Evolutionary conservation across 1,140 invertebrate genomes (phyloP).

Genomic region (Diuraphis noxia): DNA sequence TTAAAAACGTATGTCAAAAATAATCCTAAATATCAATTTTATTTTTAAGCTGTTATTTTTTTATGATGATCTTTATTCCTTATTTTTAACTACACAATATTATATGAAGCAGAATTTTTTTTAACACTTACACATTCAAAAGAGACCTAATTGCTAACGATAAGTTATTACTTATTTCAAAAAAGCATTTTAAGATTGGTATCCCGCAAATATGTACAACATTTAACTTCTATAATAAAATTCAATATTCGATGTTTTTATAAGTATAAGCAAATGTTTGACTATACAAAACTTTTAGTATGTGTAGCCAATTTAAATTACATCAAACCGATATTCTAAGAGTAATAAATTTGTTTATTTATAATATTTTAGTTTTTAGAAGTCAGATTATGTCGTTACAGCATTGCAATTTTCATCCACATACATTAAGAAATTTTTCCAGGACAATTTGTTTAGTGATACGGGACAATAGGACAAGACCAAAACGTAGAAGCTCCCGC

Average conservation of each 20-base stretch:
- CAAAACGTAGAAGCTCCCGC: not conserved
- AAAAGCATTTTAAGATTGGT: not conserved
- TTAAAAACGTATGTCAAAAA: not conserved
- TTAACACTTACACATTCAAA: no score
- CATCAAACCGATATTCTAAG: no score
- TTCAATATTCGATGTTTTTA: not conserved
- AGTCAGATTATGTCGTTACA: not conserved
- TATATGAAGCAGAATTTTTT: no score
- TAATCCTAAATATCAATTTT: not conserved
- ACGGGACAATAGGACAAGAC: accelerated
- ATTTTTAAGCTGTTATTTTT: not conserved
- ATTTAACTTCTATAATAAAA: not conserved
- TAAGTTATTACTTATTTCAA: not conserved
- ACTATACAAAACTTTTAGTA: no score
- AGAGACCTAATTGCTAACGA: no score
- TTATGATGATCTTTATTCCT: no score
- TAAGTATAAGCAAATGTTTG: no score
- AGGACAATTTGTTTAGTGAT: not conserved
- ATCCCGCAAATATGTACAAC: not conserved
- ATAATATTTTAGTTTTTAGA: not conserved
- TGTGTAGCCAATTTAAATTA: no score
- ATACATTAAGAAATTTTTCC: no score
- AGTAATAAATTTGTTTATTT: no score
- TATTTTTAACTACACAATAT: not conserved
- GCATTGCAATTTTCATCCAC: not conserved